Conservation (phyloP, 92 coral and sea anemone species). For the Phymanthus crucifer region DNA sequence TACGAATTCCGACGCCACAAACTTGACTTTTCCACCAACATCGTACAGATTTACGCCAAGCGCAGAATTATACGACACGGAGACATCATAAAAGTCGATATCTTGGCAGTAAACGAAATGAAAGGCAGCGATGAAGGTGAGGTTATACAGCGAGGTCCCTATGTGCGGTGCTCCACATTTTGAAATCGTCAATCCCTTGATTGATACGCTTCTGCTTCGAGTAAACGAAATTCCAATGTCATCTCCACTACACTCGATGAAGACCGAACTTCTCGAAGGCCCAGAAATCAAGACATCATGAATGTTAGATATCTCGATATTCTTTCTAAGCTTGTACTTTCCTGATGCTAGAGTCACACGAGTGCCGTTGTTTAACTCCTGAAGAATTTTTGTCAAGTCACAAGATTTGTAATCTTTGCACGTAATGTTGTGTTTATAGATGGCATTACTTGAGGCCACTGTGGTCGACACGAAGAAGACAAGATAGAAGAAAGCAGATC, state of each 20-base stretch:
- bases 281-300: conserved; percentile 31
- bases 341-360: conserved; percentile 31
- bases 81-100: conserved; percentile 27
- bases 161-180: conserved; percentile 44
- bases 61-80: conserved; percentile 42
- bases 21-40: conserved; percentile 43
- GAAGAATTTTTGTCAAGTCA: conserved; percentile 14
- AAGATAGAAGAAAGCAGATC: neutral
- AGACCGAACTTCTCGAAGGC: conserved; percentile 2
- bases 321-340: conserved; percentile 19
- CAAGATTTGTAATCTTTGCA: neutral
- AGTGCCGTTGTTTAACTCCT: conserved; percentile 2
- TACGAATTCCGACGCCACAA: conserved; percentile 21
- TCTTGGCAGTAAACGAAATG: conserved; percentile 48
- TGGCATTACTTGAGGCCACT: neutral
- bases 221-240: conserved; percentile 35
- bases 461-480: neutral
- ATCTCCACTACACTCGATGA: conserved; percentile 19
- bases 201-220: conserved; percentile 30
- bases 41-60: conserved; percentile 48
- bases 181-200: conserved; percentile 19
- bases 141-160: conserved; percentile 51
- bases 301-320: conserved; percentile 26
- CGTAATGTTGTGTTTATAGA: conserved; percentile 11
- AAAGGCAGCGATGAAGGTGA: conserved; percentile 39